Evolutionary conservation across 2,888 invertebrate species (phyloP).

Genomic region (Drosophila limbata): DNA sequence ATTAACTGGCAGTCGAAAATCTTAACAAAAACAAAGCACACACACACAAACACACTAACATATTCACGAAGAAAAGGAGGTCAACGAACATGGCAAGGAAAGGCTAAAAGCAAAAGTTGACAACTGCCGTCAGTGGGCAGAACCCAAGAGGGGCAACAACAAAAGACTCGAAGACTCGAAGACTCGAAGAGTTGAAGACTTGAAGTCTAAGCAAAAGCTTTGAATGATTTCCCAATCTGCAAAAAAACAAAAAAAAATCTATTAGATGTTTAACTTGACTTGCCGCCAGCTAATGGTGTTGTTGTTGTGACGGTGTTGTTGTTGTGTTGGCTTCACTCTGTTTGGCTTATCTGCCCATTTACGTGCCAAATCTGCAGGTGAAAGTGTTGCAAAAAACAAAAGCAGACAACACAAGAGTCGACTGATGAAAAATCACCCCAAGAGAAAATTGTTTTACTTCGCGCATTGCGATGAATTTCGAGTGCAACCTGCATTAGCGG

Average conservation of each 20-base stretch:
- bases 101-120: slow-evolving; percentile 57
- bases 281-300: slow-evolving; percentile 45
- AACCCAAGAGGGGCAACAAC: slow-evolving; percentile 42
- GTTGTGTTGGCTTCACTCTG: slow-evolving; percentile 33
- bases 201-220: slow-evolving; percentile 46
- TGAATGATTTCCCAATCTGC: slow-evolving; percentile 59
- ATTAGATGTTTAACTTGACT: slow-evolving; percentile 41
- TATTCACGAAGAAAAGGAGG: slow-evolving; percentile 56
- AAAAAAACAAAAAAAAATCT: slow-evolving; percentile 32
- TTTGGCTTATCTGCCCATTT: slow-evolving; percentile 67
- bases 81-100: slow-evolving; percentile 66
- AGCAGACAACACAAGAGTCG: slow-evolving; percentile 16
- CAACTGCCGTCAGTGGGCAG: slow-evolving; percentile 70
- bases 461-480: slow-evolving; percentile 34
- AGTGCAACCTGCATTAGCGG: slow-evolving; percentile 24
- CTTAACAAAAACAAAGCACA: slow-evolving; percentile 35
- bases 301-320: slow-evolving; percentile 31
- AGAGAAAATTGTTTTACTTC: slow-evolving; percentile 69
- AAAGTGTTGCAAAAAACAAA: slow-evolving; percentile 73
- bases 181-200: slow-evolving; percentile 5
- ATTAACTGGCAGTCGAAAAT: slow-evolving; percentile 61
- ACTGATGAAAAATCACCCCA: slow-evolving; percentile 27
- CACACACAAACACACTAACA: slow-evolving; percentile 15
- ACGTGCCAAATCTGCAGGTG: slow-evolving; percentile 78
- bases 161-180: slow-evolving; percentile 31